phyloP scores from a whole-genome alignment of 1,140 invertebrate species.

The Sipha flava region DNA sequence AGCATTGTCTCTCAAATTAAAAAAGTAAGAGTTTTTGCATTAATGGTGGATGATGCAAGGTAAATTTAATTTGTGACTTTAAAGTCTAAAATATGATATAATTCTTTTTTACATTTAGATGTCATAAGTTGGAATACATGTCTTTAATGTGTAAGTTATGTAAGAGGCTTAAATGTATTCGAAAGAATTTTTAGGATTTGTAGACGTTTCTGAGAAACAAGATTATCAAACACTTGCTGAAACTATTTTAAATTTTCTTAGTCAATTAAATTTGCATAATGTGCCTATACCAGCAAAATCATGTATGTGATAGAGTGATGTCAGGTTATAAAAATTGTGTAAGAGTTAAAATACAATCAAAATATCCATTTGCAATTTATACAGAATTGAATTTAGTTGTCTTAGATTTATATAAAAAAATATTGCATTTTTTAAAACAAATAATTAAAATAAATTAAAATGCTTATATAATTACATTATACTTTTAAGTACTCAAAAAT shows the following conservation, averaged over 20 bases:
- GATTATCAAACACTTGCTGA: background rate
- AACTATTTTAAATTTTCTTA: background rate
- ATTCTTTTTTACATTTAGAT: background rate
- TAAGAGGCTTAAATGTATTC: background rate
- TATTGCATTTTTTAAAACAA: background rate
- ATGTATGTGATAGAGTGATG: slow-evolving; percentile 35
- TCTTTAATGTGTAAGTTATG: background rate
- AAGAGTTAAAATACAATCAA: slow-evolving; percentile 9
- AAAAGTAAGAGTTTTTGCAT: background rate
- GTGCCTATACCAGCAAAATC: slow-evolving; percentile 8
- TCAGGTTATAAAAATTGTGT: slow-evolving; percentile 8
- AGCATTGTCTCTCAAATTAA: background rate
- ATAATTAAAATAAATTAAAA: background rate
- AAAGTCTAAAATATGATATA: background rate
- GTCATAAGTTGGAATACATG: background rate
- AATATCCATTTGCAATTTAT: slow-evolving; percentile 31
- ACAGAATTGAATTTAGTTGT: slow-evolving; percentile 35
- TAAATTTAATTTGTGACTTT: background rate
- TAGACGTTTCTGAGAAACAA: background rate
- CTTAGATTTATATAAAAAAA: slow-evolving; percentile 29
- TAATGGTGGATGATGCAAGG: background rate
- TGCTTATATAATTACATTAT: background rate
- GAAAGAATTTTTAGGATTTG: background rate
- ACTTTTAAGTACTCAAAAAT: background rate
- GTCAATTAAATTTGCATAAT: background rate